A percentile compares a stretch with the other conserved stretches of the same genome.
These are phyloP conservation scores for Petrocephalus schoutedeni DNA, from an alignment of 2,797 vertebrate genomes.

Conservation along the genomic window DNA sequence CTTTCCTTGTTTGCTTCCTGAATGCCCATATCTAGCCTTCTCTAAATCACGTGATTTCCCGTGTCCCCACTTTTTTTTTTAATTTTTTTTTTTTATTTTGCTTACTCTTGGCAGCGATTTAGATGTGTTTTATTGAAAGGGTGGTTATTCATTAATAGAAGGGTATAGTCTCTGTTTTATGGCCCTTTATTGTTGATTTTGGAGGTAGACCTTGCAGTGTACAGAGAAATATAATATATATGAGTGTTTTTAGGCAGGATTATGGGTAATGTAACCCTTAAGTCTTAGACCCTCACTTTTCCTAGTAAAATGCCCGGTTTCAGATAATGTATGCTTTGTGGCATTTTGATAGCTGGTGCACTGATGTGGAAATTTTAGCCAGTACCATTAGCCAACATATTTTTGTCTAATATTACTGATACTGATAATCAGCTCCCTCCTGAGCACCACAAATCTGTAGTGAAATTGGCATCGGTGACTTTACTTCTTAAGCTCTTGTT, in stretches of 20 bases:
- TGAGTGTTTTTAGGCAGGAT: neutral
- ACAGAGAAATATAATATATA: neutral
- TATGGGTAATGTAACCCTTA: neutral
- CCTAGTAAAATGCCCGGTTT: neutral
- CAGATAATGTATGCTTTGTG: neutral
- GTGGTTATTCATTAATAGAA: slow-evolving; percentile 1
- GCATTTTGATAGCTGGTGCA: no score
- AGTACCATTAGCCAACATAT: neutral
- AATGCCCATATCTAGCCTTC: slow-evolving; percentile 28
- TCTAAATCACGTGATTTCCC: slow-evolving; percentile 46
- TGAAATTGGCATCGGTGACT: neutral
- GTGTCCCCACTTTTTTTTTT: slow-evolving; percentile 16
- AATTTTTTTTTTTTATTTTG: neutral
- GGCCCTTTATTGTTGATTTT: neutral
- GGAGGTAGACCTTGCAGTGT: neutral
- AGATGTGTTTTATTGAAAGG: neutral
- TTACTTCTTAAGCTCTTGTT: neutral
- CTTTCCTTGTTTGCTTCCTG: slow-evolving; percentile 21
- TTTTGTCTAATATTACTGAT: neutral
- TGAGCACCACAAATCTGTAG: neutral
- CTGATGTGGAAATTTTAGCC: neutral
- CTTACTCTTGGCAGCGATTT: neutral
- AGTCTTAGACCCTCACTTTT: neutral
- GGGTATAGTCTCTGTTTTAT: no score
- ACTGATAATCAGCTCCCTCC: neutral